Evolutionary conservation across 2,797 vertebrate genomes (phyloP), one percentile per base, ranked within the genome.

Genomic region (Amblyopsis hoosieri): DNA sequence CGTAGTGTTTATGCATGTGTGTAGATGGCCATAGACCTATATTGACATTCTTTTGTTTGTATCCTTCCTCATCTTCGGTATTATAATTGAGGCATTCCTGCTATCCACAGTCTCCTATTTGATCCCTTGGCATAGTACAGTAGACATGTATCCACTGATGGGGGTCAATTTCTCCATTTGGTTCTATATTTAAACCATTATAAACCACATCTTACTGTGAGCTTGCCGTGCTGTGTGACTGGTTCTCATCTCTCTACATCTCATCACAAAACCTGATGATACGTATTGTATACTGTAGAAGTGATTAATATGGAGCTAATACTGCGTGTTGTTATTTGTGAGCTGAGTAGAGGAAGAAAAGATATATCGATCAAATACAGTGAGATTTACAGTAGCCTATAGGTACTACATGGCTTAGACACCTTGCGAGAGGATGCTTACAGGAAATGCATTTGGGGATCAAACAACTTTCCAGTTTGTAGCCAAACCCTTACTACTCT

Each of bases 181-280:
- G 2, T 17, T 78, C 75, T 73, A 69, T 72, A 75, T 80, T 74
- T 72, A 79, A 76, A 71, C 29, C 56, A 45, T 49, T 57, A 58
- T 80, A 37, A 49, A 48, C 23, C 19, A 62, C 19, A 56, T 64
- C 15, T 58, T 66, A 72, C 1, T 48, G 17, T 62, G 3, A 49
- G 53, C 45, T 45, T 59, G 55, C 54, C 63, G 54, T 67, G 58
- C 71, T 33, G 78, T 65, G 19, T 8, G 23, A 23, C 55, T 33
- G 60, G n/a, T 29, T 79, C 69, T 65, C 55, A 47, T 47, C 63
- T 61, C 59, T 23, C 60, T 62, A n/a, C 48, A 68, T 31, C 63
- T 71, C 71, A 61, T 74, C 45, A 72, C 71, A 78, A 58, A 54
- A 67, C 6, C 15, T 65, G 59, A 78, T 59, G 61, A 15, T 47